Evolutionary conservation across 1,140 invertebrate species (phyloP), one percentile per base, ranked within the genome.

Genomic region (Thrips palmi): DNA sequence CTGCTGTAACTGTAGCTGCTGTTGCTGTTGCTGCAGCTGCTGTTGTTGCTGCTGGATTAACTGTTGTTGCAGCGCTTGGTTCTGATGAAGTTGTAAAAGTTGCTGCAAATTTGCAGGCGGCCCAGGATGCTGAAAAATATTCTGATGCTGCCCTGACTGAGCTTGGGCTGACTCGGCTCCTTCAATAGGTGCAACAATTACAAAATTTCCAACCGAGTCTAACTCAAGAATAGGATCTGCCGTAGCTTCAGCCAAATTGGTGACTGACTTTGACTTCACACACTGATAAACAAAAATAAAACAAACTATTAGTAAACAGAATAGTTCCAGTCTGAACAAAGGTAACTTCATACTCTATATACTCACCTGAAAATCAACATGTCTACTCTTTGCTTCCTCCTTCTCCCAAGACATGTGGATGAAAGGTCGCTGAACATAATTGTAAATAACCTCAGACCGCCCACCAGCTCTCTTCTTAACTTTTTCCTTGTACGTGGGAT

Each of bases 381-480:
- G 96, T 4, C 96, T 73, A 56, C 88, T 94, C 52, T 96, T 97
- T 0, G 92, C 92, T 55, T 99, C 96, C 53, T 99, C 93, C 49
- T 98, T 98, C 56, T 99, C 96, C 96, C 96, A 99, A 0, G 92
- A 97, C 87, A 98, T 96, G 49, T 94, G 88, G 30, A 99, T 87
- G 56, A 99, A 99, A 0, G 96, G 94, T n/a, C 96, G 65, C 55
- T 99, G 96, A 0, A 98, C 93, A 57, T 99, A 99, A 59, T 97
- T 97, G 61, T 99, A 99, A 44, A 82, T 77, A 1, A 97, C 94
- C 65, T 92, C 86, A 2, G 86, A 78, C 24, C 88, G 64, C 10
- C 88, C 88, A 8, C 87, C 86, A 0, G 89, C 82, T 14, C 92
- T 65, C 50, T 82, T 80, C 1, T 43, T 43, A 6, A 85, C 71